Conservation (phyloP, 2,113 vertebrate genomes). For the Strix aluco region DNA sequence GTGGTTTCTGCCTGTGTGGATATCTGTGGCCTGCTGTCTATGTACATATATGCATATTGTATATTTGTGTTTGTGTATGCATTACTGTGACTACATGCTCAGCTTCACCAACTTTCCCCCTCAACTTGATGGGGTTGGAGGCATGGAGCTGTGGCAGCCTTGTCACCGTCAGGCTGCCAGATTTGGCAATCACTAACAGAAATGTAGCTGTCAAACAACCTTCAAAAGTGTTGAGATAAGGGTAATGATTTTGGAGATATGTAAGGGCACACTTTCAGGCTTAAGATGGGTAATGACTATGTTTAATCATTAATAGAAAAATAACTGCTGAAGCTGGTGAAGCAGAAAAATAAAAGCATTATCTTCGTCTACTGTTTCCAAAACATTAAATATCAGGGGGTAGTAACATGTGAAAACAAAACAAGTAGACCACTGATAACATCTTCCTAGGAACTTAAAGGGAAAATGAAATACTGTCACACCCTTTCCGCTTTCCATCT, state of each 20-base stretch:
- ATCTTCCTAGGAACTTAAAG: neutral
- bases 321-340: neutral
- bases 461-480: neutral
- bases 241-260: neutral
- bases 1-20: neutral
- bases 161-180: neutral
- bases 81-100: neutral
- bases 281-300: neutral
- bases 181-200: neutral
- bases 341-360: neutral
- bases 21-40: neutral
- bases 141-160: accelerated
- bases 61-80: neutral
- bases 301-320: neutral
- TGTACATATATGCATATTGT: neutral
- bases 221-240: neutral
- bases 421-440: neutral
- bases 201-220: neutral
- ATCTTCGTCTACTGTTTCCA: neutral
- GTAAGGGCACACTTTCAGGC: neutral
- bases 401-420: neutral
- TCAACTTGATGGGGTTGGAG: neutral
- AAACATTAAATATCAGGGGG: neutral
- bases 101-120: neutral
- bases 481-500: neutral